Percentiles rank a stretch among this genome's conserved stretches.
phyloP scores from a whole-genome alignment of 2,888 invertebrate species.

The Aphodius sticticus region DNA sequence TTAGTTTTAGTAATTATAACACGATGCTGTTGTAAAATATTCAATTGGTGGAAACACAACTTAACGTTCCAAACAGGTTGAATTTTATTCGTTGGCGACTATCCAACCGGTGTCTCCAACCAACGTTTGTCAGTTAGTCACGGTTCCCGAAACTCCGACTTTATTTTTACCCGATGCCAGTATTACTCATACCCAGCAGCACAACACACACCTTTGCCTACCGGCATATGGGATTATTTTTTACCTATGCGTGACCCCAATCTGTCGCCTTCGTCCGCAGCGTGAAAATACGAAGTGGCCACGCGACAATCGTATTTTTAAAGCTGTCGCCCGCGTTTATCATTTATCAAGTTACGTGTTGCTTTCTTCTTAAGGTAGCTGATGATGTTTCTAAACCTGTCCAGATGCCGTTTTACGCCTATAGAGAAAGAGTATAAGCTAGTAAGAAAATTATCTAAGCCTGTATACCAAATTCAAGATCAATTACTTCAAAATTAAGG shows the following conservation, averaged over 20 bases:
- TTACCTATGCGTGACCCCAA: neutral
- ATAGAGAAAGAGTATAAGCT: neutral
- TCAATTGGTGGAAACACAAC: neutral
- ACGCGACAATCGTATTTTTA: neutral
- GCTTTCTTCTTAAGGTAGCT: neutral
- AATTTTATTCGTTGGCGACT: neutral
- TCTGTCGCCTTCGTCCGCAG: neutral
- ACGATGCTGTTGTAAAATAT: neutral
- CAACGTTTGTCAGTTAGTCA: neutral
- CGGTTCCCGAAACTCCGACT: neutral
- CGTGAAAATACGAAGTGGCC: neutral
- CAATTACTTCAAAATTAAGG: no score
- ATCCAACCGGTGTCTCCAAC: neutral
- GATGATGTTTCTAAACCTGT: neutral
- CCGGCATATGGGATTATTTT: conserved; percentile 4
- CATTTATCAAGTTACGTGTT: neutral
- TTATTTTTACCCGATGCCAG: neutral
- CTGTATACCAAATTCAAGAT: no score
- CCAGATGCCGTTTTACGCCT: neutral
- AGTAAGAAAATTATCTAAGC: no score
- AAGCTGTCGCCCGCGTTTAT: neutral
- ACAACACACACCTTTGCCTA: neutral
- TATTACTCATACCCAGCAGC: neutral
- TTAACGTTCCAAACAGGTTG: neutral
- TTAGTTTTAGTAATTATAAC: no score